These are phyloP conservation scores for Micromussa lordhowensis DNA, from an alignment of 92 coral and sea anemone species.

Conservation along the genomic window DNA sequence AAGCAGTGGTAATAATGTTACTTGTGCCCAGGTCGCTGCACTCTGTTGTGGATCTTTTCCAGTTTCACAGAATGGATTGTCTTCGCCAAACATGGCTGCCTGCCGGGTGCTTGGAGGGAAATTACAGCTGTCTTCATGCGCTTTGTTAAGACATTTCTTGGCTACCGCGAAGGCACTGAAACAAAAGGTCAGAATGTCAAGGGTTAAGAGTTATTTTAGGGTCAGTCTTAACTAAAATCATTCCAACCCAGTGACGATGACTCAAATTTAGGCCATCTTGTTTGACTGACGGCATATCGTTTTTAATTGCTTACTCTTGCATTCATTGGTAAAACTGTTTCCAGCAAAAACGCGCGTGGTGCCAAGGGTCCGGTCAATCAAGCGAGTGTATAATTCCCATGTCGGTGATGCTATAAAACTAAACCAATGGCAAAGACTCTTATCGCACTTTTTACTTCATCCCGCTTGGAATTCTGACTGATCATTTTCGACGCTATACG, in stretches of 20 bases:
- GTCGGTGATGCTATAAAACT: not conserved
- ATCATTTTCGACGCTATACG: too few species aligned
- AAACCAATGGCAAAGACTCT: not conserved
- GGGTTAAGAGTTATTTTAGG: too few species aligned
- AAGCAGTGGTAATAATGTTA: not conserved
- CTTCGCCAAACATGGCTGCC: constrained; percentile 37
- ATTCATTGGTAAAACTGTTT: too few species aligned
- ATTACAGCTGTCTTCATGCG: not conserved
- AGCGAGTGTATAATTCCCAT: not conserved
- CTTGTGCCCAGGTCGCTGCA: not conserved
- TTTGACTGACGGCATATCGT: not conserved
- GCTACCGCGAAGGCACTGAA: constrained; percentile 42
- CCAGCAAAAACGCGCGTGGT: not conserved
- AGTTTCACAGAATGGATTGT: constrained; percentile 42
- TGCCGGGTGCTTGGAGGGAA: constrained; percentile 6
- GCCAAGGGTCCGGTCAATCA: not conserved
- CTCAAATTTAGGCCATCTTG: not conserved
- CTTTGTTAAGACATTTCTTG: constrained; percentile 36
- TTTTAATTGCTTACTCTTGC: not conserved
- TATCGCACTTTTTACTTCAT: not conserved
- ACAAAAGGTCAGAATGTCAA: not conserved
- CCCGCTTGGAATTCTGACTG: too few species aligned
- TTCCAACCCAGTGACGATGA: not conserved
- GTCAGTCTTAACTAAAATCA: not conserved
- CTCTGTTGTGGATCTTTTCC: constrained; percentile 26